Evolutionary conservation across 2,888 invertebrate genomes (phyloP).

Genomic region (Thera obeliscata): DNA sequence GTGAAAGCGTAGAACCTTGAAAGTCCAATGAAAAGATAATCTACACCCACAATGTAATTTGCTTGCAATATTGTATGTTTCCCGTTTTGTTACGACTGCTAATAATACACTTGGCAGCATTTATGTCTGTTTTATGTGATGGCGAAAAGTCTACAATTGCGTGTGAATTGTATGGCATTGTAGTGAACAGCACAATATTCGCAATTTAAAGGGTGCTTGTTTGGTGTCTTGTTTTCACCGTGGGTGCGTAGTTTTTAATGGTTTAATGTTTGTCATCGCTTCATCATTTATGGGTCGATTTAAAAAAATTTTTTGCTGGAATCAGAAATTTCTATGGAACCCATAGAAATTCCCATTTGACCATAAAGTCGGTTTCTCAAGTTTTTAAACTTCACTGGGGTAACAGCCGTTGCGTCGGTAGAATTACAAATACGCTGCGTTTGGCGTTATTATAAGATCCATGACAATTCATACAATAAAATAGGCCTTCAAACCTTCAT

Average conservation of each 20-base stretch:
- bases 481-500: slow-evolving; percentile 7
- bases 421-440: slow-evolving; percentile 1
- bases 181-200: slow-evolving; percentile 15
- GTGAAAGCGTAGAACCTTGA: slow-evolving; percentile 50
- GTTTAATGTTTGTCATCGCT: not conserved
- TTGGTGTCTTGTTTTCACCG: slow-evolving; percentile 1
- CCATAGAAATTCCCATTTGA: no score
- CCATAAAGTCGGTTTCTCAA: no score
- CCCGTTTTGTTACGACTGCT: slow-evolving; percentile 57
- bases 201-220: slow-evolving; percentile 17
- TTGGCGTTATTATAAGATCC: not conserved
- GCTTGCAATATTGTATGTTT: slow-evolving; percentile 54
- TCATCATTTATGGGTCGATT: no score
- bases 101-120: slow-evolving; percentile 52
- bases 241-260: not conserved
- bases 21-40: slow-evolving; percentile 41
- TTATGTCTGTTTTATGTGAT: slow-evolving; percentile 51
- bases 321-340: no score
- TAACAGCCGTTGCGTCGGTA: not conserved
- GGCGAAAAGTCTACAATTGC: slow-evolving; percentile 44
- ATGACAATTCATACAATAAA: not conserved
- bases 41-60: slow-evolving; percentile 44
- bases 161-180: slow-evolving; percentile 27
- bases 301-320: no score
- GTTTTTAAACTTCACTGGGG: no score